phyloP scores from a whole-genome alignment of 2,113 vertebrate genomes.

The Oxyura jamaicensis region DNA sequence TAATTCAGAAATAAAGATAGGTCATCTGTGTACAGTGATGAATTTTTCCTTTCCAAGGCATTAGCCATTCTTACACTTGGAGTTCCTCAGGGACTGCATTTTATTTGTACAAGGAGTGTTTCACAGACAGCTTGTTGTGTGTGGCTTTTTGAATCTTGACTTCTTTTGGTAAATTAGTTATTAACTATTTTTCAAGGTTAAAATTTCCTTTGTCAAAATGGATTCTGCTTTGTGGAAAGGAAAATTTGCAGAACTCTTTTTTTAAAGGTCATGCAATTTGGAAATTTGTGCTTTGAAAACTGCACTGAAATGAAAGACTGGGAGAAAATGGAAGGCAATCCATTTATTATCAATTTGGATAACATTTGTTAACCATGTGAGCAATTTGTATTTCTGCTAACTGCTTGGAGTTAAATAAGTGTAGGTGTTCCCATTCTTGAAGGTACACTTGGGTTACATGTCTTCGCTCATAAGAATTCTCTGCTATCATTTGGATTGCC shows the following conservation, averaged over 20 bases:
- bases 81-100: neutral
- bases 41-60: neutral
- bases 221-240: constrained; percentile 47
- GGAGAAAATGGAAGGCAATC: constrained; percentile 42
- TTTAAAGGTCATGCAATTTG: constrained; percentile 26
- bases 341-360: neutral
- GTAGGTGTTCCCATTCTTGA: neutral
- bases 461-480: neutral
- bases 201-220: constrained; percentile 2
- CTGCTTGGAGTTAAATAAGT: neutral
- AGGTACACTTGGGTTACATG: neutral
- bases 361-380: neutral
- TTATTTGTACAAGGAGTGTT: neutral
- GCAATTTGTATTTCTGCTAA: neutral
- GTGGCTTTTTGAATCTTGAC: neutral
- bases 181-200: constrained; percentile 39
- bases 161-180: constrained; percentile 38
- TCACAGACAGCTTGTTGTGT: neutral
- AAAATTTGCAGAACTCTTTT: constrained; percentile 50
- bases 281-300: constrained; percentile 40
- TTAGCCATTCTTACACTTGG: neutral
- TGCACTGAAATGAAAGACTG: constrained; percentile 10
- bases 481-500: neutral
- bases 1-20: neutral
- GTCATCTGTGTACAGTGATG: neutral